These are phyloP conservation scores for Pelecanoides urinatrix DNA, from an alignment of 2,113 vertebrate species.

Conservation along the genomic window DNA sequence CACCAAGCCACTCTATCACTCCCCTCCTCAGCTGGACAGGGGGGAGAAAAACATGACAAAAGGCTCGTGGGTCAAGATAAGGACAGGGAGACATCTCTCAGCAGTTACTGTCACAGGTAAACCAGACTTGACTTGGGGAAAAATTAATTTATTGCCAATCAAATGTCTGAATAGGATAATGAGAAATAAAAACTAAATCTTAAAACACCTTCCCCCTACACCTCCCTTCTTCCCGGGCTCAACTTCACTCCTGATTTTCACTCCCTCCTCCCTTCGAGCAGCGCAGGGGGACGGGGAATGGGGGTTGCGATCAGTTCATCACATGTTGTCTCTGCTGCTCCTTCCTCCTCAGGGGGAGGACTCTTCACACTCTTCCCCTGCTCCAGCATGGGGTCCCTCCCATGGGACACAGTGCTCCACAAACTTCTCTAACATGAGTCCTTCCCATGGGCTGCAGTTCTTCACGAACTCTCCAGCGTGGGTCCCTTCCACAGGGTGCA, in stretches of 20 bases:
- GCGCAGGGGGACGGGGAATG: not conserved
- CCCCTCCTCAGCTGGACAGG: not conserved
- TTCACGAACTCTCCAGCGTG: not conserved
- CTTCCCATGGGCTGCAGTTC: no score
- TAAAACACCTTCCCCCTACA: not conserved
- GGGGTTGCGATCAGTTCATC: not conserved
- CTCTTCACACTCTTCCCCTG: no score
- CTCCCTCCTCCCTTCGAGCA: not conserved
- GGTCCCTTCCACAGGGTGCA: not conserved
- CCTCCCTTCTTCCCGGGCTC: not conserved
- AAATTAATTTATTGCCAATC: not conserved
- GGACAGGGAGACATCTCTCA: not conserved
- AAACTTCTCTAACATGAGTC: no score
- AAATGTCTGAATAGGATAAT: not conserved
- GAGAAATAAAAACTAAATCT: not conserved
- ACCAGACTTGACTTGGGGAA: not conserved
- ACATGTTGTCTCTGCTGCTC: not conserved
- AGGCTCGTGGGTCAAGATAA: not conserved
- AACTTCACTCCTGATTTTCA: not conserved
- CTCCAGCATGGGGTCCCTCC: not conserved
- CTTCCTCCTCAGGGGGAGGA: not conserved
- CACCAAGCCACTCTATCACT: not conserved
- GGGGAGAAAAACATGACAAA: not conserved
- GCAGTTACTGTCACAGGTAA: rapidly evolving
- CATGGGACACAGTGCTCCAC: not conserved